A percentile compares a stretch with the other conserved stretches of the same genome.
Evolutionary conservation across 2,797 vertebrate species (phyloP).

Genomic region (Notamacropus eugenii): DNA sequence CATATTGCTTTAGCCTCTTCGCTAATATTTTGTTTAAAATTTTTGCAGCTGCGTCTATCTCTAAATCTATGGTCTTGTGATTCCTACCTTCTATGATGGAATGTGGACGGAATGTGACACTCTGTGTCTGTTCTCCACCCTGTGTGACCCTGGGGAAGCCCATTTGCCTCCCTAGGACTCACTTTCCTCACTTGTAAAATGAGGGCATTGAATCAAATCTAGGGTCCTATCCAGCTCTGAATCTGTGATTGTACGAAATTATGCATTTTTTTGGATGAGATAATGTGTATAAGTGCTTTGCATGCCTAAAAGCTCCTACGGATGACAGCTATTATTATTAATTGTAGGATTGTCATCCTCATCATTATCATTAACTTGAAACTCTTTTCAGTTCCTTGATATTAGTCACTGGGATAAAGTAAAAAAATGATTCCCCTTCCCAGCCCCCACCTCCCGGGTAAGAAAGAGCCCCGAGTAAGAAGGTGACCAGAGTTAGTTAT

Average conservation of each 20-base stretch:
- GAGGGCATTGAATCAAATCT: neutral
- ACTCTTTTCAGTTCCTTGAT: neutral
- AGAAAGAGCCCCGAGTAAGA: conserved; percentile 42
- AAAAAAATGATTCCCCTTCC: neutral
- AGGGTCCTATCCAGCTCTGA: neutral
- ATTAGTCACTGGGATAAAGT: neutral
- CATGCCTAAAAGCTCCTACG: neutral
- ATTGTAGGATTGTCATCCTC: neutral
- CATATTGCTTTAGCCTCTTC: neutral
- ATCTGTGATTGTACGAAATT: neutral
- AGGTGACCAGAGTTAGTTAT: conserved; percentile 29
- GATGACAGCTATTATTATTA: neutral
- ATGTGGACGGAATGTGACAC: neutral
- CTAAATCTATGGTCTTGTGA: neutral
- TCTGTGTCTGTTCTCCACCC: neutral
- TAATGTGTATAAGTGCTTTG: neutral
- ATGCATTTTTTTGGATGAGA: neutral
- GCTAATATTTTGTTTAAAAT: neutral
- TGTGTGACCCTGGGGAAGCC: neutral
- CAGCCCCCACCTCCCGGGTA: neutral
- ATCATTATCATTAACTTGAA: neutral
- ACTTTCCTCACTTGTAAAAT: neutral
- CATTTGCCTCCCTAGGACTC: neutral
- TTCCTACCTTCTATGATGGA: neutral
- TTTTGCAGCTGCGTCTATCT: neutral